Percentiles rank a stretch among this genome's conserved stretches.
Evolutionary conservation across 1,140 invertebrate species (phyloP).

Genomic region (Helicoverpa zea): DNA sequence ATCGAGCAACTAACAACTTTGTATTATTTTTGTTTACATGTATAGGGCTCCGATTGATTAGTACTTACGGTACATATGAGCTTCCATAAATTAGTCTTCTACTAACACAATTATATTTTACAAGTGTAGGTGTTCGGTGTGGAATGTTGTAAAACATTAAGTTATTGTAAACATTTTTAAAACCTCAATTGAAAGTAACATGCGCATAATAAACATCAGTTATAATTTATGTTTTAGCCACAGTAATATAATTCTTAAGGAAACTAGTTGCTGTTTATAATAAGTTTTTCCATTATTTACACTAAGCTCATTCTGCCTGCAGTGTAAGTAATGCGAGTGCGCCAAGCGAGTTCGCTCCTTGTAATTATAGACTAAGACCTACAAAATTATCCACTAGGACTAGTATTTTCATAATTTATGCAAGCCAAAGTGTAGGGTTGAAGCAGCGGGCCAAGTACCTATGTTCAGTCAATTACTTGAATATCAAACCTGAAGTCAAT

Average conservation of each 20-base stretch:
- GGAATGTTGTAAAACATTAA: background rate
- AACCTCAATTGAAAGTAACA: background rate
- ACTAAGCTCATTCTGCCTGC: constrained; percentile 36
- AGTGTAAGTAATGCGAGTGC: constrained; percentile 42
- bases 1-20: constrained; percentile 20
- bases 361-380: constrained; percentile 60
- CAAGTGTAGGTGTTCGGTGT: no score
- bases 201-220: background rate
- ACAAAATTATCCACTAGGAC: constrained; percentile 57
- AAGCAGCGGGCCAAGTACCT: constrained; percentile 48
- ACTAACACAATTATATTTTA: background rate
- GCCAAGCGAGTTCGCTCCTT: constrained; percentile 34
- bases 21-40: constrained; percentile 22
- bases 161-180: background rate
- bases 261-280: constrained; percentile 34
- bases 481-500: constrained; percentile 48
- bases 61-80: background rate
- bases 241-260: background rate
- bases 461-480: constrained; percentile 53
- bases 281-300: constrained; percentile 48
- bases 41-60: constrained; percentile 4
- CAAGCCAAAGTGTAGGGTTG: constrained; percentile 58
- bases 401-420: constrained; percentile 63
- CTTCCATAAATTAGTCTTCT: background rate
- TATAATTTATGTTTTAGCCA: background rate